Evolutionary conservation across 1,140 invertebrate species (phyloP).

Genomic region (Procambarus virginalis): DNA sequence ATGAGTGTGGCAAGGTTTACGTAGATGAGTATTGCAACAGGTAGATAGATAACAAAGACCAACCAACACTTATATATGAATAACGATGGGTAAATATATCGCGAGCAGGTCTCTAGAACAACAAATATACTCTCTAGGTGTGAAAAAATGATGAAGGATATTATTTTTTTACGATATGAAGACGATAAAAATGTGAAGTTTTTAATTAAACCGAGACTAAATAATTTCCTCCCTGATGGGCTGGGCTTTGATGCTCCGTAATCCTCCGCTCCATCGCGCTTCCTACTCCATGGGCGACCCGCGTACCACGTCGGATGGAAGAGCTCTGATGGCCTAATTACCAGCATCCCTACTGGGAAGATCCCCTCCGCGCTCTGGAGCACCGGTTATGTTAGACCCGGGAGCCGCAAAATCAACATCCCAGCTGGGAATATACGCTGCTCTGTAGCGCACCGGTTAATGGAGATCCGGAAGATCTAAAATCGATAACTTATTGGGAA

Average conservation of each 20-base stretch:
- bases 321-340: conserved; percentile 3
- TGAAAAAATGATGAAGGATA: not conserved
- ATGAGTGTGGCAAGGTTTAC: too few species aligned
- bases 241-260: conserved; percentile 11
- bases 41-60: too few species aligned
- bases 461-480: too few species aligned
- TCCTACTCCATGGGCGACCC: not conserved
- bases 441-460: too few species aligned
- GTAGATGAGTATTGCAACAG: too few species aligned
- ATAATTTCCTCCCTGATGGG: not conserved
- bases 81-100: too few species aligned
- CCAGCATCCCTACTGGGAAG: not conserved
- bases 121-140: not conserved
- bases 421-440: too few species aligned
- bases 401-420: too few species aligned
- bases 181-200: not conserved
- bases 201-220: conserved; percentile 1
- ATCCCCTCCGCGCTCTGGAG: not conserved
- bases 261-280: conserved; percentile 1
- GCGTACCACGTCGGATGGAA: not conserved
- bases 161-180: not conserved
- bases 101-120: not conserved
- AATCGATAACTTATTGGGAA: too few species aligned
- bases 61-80: too few species aligned
- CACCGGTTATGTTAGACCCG: not conserved